Base-by-base conservation (phyloP, 1,140 invertebrate genomes). In the Pseudomyrmex pallidus region DNA sequence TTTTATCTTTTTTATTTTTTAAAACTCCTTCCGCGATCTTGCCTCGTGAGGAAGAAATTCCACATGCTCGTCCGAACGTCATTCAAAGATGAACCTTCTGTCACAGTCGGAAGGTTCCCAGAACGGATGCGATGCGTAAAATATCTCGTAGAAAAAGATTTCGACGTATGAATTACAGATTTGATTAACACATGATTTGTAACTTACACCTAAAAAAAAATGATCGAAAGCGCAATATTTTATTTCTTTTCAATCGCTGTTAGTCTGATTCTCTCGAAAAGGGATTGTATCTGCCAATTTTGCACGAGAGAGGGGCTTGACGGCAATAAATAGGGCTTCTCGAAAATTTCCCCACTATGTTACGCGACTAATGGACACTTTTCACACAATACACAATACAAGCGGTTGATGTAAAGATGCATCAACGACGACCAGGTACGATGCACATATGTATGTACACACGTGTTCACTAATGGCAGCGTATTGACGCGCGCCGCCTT, bases 401-500 rank as follows among this genome's bases (percentile, higher is more conserved):
- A 63, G 72, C 62, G 64, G n/a, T 44, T 46, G 35, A 35, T 54
- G 46, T 52, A 84, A 87, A 84, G 72, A 57, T 52, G 74, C 52
- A 73, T 66, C 70, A 35, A 59, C 44, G 17, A 22, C 46, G 17
- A 22, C 46, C 57, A 74, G 82, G 83, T 87, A 84, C 44, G 61
- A 35, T 59, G 61, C 72, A 66, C 56, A 46, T 67, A 67, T 87
- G 67, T 67, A 67, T 87, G 67, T 74, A 73, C 87, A 85, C 85
- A 85, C 86, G 86, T 88, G 87, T 77, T 73, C 87, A 82, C 61
- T 88, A 85, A 87, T 88, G 86, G 64, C 52, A 13, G 17, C 46
- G 77, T 77, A 88, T 87, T 83, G 86, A 88, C 54, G 20, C 54
- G 20, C 48, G 35, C 52, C 25, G 82, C n/a, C 67, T 54, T 54